Percentiles rank a stretch among this genome's conserved stretches.
Evolutionary conservation across 2,888 invertebrate genomes (phyloP).

Genomic region (Buathra laborator): DNA sequence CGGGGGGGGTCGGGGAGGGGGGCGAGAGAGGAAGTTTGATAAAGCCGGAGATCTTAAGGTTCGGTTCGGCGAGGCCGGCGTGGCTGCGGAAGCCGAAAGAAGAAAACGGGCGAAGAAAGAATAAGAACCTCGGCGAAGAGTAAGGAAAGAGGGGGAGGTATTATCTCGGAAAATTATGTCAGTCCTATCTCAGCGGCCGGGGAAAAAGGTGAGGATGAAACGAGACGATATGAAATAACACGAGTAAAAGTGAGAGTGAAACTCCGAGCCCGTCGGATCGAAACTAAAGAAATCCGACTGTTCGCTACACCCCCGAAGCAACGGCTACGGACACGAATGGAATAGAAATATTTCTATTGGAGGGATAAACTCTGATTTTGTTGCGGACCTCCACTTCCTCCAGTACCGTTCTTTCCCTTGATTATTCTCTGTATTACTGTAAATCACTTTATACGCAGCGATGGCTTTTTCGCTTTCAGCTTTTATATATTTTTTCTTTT

Average conservation of each 20-base stretch:
- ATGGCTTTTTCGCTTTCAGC: not conserved
- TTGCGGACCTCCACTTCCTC: constrained; percentile 27
- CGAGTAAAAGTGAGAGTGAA: constrained; percentile 80
- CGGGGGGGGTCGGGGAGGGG: not conserved
- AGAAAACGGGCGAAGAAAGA: constrained; percentile 49
- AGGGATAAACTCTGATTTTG: constrained; percentile 74
- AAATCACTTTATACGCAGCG: not conserved
- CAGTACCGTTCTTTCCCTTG: constrained; percentile 16
- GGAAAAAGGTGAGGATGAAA: constrained; percentile 79
- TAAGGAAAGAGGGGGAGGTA: constrained; percentile 67
- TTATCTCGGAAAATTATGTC: constrained; percentile 83
- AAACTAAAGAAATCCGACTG: constrained; percentile 27
- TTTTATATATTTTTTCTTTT: not conserved
- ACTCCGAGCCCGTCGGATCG: constrained; percentile 65
- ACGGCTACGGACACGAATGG: constrained; percentile 58
- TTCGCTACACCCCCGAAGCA: not conserved
- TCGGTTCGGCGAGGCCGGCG: constrained; percentile 31
- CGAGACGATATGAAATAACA: constrained; percentile 78
- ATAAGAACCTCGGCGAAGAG: constrained; percentile 56
- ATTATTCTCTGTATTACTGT: constrained; percentile 42
- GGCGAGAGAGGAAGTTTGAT: constrained; percentile 31
- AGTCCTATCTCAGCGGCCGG: constrained; percentile 78
- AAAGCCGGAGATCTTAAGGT: constrained; percentile 55
- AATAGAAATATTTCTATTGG: constrained; percentile 77
- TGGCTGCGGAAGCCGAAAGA: constrained; percentile 50